These are phyloP conservation scores for Brachymystax lenok DNA, from an alignment of 2,797 vertebrate genomes.

Conservation along the genomic window DNA sequence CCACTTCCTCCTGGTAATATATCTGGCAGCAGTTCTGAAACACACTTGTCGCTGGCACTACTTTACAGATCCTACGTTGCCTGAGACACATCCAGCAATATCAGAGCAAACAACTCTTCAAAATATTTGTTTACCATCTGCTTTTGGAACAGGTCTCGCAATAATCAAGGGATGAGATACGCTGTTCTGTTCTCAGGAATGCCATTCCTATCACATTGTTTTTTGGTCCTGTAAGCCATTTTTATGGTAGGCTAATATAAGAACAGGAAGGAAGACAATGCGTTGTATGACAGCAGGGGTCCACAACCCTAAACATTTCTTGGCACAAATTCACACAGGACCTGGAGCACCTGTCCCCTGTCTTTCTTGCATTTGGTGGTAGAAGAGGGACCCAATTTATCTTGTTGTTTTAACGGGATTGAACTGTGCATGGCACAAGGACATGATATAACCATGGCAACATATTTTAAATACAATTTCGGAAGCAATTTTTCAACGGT, in stretches of 20 bases:
- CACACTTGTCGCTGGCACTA: constrained; percentile 73
- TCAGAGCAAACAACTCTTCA: constrained; percentile 66
- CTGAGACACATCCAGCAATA: constrained; percentile 63
- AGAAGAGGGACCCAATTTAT: not conserved
- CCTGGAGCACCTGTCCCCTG: not conserved
- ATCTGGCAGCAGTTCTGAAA: constrained; percentile 78
- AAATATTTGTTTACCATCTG: constrained; percentile 71
- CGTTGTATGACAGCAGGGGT: constrained; percentile 36
- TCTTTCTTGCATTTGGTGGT: not conserved
- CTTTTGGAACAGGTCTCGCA: constrained; percentile 58
- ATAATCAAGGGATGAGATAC: constrained; percentile 54
- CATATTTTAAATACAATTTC: not conserved
- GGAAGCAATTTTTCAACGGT: no score
- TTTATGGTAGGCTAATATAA: constrained; percentile 31
- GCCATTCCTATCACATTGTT: constrained; percentile 19
- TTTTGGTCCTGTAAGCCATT: constrained; percentile 10
- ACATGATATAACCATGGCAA: not conserved
- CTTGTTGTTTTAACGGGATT: not conserved
- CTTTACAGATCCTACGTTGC: constrained; percentile 65
- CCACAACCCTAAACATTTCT: constrained; percentile 29
- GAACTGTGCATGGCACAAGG: not conserved
- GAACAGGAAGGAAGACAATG: constrained; percentile 34
- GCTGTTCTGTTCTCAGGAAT: constrained; percentile 19
- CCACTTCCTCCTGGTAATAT: constrained; percentile 78
- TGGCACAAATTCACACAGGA: constrained; percentile 39